Evolutionary conservation across 2,797 vertebrate species (phyloP), one percentile per base, ranked within the genome.

Genomic region (Clamator glandarius): DNA sequence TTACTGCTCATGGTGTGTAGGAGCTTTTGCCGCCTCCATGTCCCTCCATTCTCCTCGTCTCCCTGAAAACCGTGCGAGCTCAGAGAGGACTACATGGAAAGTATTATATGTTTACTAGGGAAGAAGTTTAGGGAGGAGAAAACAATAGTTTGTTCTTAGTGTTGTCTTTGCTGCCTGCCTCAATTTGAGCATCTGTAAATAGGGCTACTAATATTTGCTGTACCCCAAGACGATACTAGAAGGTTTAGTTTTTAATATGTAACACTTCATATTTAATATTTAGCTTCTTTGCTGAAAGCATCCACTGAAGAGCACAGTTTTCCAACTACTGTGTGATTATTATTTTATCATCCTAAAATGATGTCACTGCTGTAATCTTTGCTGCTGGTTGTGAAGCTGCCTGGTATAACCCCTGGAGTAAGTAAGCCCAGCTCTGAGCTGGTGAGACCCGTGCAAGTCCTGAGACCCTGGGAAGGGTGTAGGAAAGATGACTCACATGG

Each of bases 401-500:
- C 31, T 75, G 25, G 4, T 20, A 7, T 39, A 11, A 48, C 9
- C 36, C 33, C 66, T 48, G 67, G 31, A 36, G 12, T 5, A 31
- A 75, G 17, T 61, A 70, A 54, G 55, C 31, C 29, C 29, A 64
- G 20, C 68, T 35, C 12, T 41, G 19, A 79, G 36, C 42, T 11
- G 7, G 13, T 25, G 54, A 59, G 42, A 41, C n/a, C 33, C 11
- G n/a, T 41, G 20, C 15, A 36, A 35, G 14, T 72, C 42, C n/a
- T 50, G 31, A 70, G 33, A 7, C 28, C 1, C 0, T 20, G 36
- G 19, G 20, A 76, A 87, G 23, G 33, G 8, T 3, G 3, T 31
- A 35, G 70, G 42, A 46, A 61, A 52, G 72, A n/a, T 10, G 9
- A 11, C 11, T 68, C 5, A 2, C 0, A 0, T 28, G 35, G n/a